Base-by-base conservation (phyloP, 2,113 vertebrate genomes). In the Apteryx mantelli region DNA sequence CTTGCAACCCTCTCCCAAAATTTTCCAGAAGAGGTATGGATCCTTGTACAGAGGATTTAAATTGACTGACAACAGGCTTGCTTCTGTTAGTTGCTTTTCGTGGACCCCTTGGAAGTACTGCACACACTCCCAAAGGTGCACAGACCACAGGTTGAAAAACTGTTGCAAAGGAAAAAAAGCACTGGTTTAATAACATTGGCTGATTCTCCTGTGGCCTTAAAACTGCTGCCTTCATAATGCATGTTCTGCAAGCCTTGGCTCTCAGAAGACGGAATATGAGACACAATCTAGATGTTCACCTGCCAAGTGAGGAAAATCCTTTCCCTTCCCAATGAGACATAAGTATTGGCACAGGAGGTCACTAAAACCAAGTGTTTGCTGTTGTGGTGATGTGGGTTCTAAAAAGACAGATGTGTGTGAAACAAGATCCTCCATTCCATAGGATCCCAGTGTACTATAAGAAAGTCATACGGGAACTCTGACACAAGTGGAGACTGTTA, bases 341-440 rank as follows among this genome's bases (percentile, higher is more conserved):
- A 55, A 86, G 55, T 78, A 91, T 36, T 74, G 94, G 71, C 91
- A 60, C 85, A 83, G 94, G 82, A 95, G 95, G 82, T 95, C 95
- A 91, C 71, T 96, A 93, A 97, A 97, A 81, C 68, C 42, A 40
- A 94, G 79, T 68, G 85, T 80, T 96, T 90, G 93, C 85, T 93
- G 71, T 17, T 83, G 64, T 60, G 73, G 55, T 75, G 91, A 71
- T 9, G 25, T 66, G 89, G 46, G 48, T 84, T 93, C 6, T 3
- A 91, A 93, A 95, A 95, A 93, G 84, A 94, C 91, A 95, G 91
- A 93, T 96, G 94, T 97, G 89, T 52, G 69, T 95, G 94, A 94
- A 97, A 93, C 93, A 91, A 86, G 93, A 95, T 86, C 93, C 85
- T 42, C 79, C 3, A 9, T 68, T 95, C 79, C 85, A 36, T 73